A percentile compares a stretch with the other conserved stretches of the same genome.
Conservation (phyloP, 2,113 vertebrate species). For the Catharus bicknelli region DNA sequence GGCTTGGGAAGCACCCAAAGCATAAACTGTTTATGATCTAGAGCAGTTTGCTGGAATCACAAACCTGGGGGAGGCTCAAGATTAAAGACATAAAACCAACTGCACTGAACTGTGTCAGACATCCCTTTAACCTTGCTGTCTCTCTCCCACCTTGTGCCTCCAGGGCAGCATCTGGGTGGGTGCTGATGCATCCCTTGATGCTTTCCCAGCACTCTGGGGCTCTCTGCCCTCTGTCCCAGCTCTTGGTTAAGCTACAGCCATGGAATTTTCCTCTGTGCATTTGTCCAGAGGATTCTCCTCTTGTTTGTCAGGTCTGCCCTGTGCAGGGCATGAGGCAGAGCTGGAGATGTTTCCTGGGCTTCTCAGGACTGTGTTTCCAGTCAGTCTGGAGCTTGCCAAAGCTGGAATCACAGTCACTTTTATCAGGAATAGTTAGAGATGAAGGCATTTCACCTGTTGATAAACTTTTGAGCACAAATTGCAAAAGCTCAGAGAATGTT, state of each 20-base stretch:
- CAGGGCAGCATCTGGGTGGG: neutral
- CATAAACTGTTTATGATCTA: neutral
- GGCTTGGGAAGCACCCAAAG: neutral
- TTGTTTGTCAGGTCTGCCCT: neutral
- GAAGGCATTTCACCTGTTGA: neutral
- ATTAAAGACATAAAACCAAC: neutral
- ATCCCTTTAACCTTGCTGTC: neutral
- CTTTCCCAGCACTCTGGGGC: neutral
- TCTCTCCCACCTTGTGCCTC: neutral
- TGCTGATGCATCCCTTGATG: neutral
- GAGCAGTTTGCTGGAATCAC: neutral
- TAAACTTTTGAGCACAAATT: neutral
- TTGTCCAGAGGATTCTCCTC: neutral
- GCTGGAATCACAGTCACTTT: neutral
- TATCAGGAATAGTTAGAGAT: neutral
- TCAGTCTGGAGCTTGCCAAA: neutral
- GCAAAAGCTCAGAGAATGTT: neutral
- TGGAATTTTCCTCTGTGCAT: neutral
- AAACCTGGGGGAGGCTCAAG: neutral
- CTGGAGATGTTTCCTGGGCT: neutral
- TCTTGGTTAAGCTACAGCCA: neutral
- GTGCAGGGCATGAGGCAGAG: neutral
- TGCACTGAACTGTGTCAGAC: neutral
- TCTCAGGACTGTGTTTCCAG: neutral
- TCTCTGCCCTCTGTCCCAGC: neutral